These are phyloP conservation scores for Galerucella calmariensis DNA, from an alignment of 2,888 invertebrate species.

Conservation along the genomic window DNA sequence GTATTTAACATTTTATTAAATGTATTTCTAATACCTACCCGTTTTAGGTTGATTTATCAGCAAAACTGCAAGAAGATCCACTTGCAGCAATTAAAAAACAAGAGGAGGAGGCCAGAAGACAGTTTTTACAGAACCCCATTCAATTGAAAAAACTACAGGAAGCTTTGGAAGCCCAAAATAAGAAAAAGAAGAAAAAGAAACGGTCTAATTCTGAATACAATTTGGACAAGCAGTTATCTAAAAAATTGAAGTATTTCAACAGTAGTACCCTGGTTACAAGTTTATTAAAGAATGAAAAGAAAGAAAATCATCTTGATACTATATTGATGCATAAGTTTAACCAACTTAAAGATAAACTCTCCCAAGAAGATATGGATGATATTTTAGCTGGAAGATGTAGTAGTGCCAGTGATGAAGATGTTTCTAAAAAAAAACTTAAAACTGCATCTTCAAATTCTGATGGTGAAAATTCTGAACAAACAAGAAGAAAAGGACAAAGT, in stretches of 20 bases:
- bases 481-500: not conserved
- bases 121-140: constrained; percentile 90
- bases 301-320: constrained; percentile 71
- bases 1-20: not conserved
- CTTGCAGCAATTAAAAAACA: constrained; percentile 88
- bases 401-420: constrained; percentile 48
- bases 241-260: constrained; percentile 57
- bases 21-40: not conserved
- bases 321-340: constrained; percentile 78
- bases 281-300: constrained; percentile 57
- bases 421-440: constrained; percentile 53
- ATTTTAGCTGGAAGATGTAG: constrained; percentile 63
- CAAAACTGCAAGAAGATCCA: constrained; percentile 95
- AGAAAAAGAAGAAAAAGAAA: constrained; percentile 68
- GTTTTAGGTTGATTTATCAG: constrained; percentile 85
- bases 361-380: constrained; percentile 60
- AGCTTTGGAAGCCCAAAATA: constrained; percentile 73
- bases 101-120: constrained; percentile 87
- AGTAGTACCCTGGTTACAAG: constrained; percentile 33
- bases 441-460: constrained; percentile 23
- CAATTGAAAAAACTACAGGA: constrained; percentile 88
- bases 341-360: constrained; percentile 71
- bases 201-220: constrained; percentile 54
- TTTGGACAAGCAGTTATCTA: constrained; percentile 55
- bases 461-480: constrained; percentile 45